Evolutionary conservation across 2,888 invertebrate species (phyloP).

Genomic region (Hirtodrosophila confusa): DNA sequence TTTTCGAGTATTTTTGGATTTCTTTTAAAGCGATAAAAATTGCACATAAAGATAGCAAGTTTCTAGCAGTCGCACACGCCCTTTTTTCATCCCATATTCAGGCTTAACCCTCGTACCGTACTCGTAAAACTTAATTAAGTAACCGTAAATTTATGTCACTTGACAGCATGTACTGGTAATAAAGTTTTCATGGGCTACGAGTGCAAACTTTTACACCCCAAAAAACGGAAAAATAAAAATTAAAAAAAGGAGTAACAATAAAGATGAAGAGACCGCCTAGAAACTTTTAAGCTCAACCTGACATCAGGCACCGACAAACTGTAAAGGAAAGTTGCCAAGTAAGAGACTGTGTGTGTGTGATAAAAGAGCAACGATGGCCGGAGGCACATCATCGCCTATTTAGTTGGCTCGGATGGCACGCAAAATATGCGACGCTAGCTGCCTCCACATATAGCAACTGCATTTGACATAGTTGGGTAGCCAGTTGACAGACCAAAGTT

Average conservation of each 20-base stretch:
- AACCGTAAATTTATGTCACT: slow-evolving; percentile 57
- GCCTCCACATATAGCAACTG: slow-evolving; percentile 44
- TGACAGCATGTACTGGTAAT: slow-evolving; percentile 39
- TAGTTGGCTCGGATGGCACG: slow-evolving; percentile 39
- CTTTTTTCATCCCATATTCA: slow-evolving; percentile 3
- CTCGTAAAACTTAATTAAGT: slow-evolving; percentile 62
- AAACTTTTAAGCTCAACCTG: slow-evolving; percentile 30
- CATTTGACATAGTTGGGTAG: slow-evolving; percentile 50
- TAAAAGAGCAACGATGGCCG: slow-evolving; percentile 26
- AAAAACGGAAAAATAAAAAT: background rate
- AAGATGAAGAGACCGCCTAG: slow-evolving; percentile 2
- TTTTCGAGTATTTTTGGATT: background rate
- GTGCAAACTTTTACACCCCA: slow-evolving; percentile 29
- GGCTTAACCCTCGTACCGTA: background rate
- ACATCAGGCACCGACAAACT: slow-evolving; percentile 15
- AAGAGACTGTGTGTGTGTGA: slow-evolving; percentile 7
- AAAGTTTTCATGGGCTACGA: slow-evolving; percentile 37
- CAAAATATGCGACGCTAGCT: slow-evolving; percentile 41
- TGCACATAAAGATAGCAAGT: background rate
- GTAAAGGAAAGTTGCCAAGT: slow-evolving; percentile 32
- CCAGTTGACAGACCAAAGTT: slow-evolving; percentile 52
- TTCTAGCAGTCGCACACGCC: background rate
- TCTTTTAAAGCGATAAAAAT: slow-evolving; percentile 2
- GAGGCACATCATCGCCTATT: slow-evolving; percentile 44
- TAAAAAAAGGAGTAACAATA: background rate